Conservation (phyloP, 1,140 invertebrate species). For the Cepaea nemoralis region DNA sequence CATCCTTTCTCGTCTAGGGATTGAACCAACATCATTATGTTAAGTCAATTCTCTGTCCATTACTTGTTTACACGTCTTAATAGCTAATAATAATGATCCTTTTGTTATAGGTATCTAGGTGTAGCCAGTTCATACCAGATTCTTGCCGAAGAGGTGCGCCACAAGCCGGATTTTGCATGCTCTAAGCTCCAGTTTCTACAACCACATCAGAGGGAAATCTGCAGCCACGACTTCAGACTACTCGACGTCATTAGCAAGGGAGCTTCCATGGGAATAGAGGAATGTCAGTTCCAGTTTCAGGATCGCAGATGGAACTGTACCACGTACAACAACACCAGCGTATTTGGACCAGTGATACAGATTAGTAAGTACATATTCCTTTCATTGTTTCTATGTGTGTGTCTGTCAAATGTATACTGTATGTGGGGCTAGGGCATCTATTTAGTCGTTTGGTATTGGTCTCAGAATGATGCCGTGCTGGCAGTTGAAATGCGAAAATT, state of each 20-base stretch:
- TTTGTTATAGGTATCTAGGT: conserved; percentile 60
- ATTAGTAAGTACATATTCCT: conserved; percentile 78
- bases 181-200: conserved; percentile 72
- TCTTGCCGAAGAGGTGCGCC: conserved; percentile 49
- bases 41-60: too few relatives aligned
- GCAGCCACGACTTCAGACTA: conserved; percentile 70
- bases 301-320: conserved; percentile 94
- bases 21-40: too few relatives aligned
- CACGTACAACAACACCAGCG: conserved; percentile 66
- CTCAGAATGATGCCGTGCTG: too few relatives aligned
- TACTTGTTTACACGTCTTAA: too few relatives aligned
- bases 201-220: conserved; percentile 74
- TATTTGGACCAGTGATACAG: conserved; percentile 87
- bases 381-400: too few relatives aligned
- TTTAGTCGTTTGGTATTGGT: too few relatives aligned
- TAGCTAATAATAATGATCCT: background rate
- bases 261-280: conserved; percentile 87
- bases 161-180: conserved; percentile 50
- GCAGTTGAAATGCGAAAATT: too few relatives aligned
- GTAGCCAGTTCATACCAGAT: conserved; percentile 60
- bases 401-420: too few relatives aligned
- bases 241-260: conserved; percentile 80
- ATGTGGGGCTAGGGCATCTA: too few relatives aligned
- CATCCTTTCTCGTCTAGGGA: too few relatives aligned
- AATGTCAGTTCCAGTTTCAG: conserved; percentile 95